A percentile compares a stretch with the other conserved stretches of the same genome.
phyloP scores from a whole-genome alignment of 2,888 invertebrate genomes.

The Odontocolon sp. region DNA sequence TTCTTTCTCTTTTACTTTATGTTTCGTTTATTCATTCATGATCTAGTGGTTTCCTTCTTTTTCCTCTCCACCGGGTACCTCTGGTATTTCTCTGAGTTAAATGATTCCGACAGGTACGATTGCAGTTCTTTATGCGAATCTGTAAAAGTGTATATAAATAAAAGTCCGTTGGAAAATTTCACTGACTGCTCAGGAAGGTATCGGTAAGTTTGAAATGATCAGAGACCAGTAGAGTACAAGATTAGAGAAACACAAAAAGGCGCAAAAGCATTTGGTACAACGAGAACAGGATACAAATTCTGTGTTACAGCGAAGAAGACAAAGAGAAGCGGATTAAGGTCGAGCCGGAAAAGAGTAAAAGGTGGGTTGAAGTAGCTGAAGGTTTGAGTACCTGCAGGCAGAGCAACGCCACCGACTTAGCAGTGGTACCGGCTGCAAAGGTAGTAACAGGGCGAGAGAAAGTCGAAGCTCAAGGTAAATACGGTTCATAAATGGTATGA shows the following conservation, averaged over 20 bases:
- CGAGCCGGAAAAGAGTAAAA: conserved; percentile 50
- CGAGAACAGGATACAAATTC: not conserved
- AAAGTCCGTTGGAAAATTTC: too few relatives aligned
- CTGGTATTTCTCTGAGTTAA: not conserved
- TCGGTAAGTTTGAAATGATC: too few relatives aligned
- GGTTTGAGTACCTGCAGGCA: conserved; percentile 44
- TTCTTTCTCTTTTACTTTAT: conserved; percentile 3
- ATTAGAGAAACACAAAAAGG: too few relatives aligned
- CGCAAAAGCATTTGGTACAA: not conserved
- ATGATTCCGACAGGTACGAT: not conserved
- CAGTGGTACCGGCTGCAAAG: not conserved
- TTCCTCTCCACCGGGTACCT: not conserved
- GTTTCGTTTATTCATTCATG: conserved; percentile 41
- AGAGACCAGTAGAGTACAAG: too few relatives aligned
- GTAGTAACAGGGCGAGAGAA: conserved; percentile 13
- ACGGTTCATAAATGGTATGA: conserved; percentile 71
- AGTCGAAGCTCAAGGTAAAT: conserved; percentile 67
- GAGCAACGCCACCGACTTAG: conserved; percentile 32
- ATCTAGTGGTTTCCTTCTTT: not conserved
- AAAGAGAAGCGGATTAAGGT: conserved; percentile 57
- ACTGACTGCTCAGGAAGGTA: too few relatives aligned
- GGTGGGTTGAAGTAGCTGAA: conserved; percentile 33
- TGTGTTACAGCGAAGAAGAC: not conserved
- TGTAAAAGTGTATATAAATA: not conserved
- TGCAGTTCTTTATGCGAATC: not conserved